Percentiles rank a stretch among this genome's conserved stretches.
These are phyloP conservation scores for Columba livia DNA, from an alignment of 2,113 vertebrate genomes.

Conservation along the genomic window DNA sequence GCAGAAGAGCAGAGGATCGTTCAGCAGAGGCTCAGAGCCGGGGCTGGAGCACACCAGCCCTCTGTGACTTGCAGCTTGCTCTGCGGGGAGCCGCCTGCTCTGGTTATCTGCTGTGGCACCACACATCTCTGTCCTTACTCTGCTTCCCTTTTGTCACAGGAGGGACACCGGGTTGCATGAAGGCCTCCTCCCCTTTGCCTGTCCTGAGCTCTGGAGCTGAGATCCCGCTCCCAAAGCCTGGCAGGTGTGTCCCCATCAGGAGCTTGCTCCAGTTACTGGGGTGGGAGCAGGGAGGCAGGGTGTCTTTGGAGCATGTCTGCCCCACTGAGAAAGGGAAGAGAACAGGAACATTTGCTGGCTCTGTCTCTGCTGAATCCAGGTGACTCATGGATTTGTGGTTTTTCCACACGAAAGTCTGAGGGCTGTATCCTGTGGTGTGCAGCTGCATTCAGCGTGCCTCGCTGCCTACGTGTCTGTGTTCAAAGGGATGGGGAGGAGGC, in stretches of 20 bases:
- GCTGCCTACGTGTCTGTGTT: constrained; percentile 32
- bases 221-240: not conserved
- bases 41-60: not conserved
- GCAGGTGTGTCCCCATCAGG: not conserved
- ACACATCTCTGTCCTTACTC: not conserved
- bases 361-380: not conserved
- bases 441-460: not conserved
- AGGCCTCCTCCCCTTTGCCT: fast-evolving
- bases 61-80: not conserved
- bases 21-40: fast-evolving
- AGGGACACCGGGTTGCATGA: not conserved
- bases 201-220: fast-evolving
- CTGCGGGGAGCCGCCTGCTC: not conserved
- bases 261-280: not conserved
- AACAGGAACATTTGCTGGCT: not conserved
- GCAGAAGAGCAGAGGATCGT: not conserved
- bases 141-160: not conserved
- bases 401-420: not conserved
- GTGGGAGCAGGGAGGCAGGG: not conserved
- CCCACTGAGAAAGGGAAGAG: not conserved
- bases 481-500: constrained; percentile 22
- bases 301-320: not conserved
- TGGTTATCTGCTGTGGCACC: not conserved
- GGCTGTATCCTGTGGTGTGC: not conserved
- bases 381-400: constrained; percentile 34